Evolutionary conservation across 2,888 invertebrate genomes (phyloP).

Genomic region (Archips crataeganus): DNA sequence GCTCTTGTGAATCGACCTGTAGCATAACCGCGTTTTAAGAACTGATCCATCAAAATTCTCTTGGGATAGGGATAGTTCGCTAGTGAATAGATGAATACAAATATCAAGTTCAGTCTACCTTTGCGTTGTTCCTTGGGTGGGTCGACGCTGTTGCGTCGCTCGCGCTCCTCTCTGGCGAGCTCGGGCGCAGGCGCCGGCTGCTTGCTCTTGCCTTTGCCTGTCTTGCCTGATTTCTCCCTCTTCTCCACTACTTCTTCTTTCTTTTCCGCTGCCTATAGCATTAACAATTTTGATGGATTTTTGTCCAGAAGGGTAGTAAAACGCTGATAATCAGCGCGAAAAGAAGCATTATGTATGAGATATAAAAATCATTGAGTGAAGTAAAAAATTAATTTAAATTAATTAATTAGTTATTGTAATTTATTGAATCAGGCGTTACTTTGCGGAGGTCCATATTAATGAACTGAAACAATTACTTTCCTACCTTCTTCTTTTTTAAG

Average conservation of each 20-base stretch:
- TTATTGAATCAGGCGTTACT: too few relatives aligned
- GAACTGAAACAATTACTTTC: too few relatives aligned
- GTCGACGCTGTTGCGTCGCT: constrained; percentile 65
- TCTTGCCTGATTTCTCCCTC: constrained; percentile 63
- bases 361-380: too few relatives aligned
- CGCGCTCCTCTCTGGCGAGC: constrained; percentile 67
- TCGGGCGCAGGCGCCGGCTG: constrained; percentile 57
- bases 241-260: constrained; percentile 72
- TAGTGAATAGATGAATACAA: too few relatives aligned
- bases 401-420: too few relatives aligned
- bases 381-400: too few relatives aligned
- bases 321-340: background rate
- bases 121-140: constrained; percentile 78
- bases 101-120: constrained; percentile 56
- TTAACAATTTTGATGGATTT: background rate
- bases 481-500: too few relatives aligned
- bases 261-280: constrained; percentile 62
- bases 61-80: too few relatives aligned
- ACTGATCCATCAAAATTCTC: too few relatives aligned
- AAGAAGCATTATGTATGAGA: background rate
- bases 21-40: too few relatives aligned
- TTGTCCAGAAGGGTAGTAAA: background rate
- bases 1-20: too few relatives aligned
- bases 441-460: too few relatives aligned
- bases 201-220: constrained; percentile 61